Conservation (phyloP, 2,888 invertebrate species). For the Pollenia amentaria region DNA sequence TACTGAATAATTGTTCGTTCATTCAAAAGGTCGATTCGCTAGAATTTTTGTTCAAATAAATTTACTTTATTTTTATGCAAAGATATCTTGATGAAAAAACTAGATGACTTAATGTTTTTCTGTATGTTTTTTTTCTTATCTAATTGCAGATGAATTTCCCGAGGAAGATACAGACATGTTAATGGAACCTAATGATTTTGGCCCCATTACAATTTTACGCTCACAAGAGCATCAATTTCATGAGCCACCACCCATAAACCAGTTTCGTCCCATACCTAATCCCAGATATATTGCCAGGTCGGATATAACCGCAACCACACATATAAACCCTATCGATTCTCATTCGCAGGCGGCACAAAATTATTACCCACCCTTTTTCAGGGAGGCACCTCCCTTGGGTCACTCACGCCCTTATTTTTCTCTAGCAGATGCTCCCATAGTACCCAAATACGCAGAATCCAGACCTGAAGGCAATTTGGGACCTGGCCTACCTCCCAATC, state of each 20-base stretch:
- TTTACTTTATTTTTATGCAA: slow-evolving; percentile 6
- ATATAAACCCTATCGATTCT: slow-evolving; percentile 76
- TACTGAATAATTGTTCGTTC: not conserved
- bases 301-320: slow-evolving; percentile 69
- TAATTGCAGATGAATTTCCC: slow-evolving; percentile 78
- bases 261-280: slow-evolving; percentile 78
- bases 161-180: slow-evolving; percentile 84
- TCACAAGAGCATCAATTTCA: slow-evolving; percentile 83
- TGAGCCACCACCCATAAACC: slow-evolving; percentile 78
- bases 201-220: slow-evolving; percentile 81
- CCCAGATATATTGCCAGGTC: slow-evolving; percentile 76
- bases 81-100: not conserved
- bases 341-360: slow-evolving; percentile 87
- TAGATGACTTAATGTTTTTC: slow-evolving; percentile 3
- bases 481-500: slow-evolving; percentile 73
- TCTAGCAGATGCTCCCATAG: slow-evolving; percentile 86
- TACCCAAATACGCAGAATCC: slow-evolving; percentile 85
- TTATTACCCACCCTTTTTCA: slow-evolving; percentile 92
- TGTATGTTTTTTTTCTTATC: not conserved
- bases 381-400: slow-evolving; percentile 86
- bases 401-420: slow-evolving; percentile 87
- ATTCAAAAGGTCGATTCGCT: too few species aligned
- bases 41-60: not conserved
- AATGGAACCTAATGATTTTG: slow-evolving; percentile 84
- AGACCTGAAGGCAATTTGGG: slow-evolving; percentile 81